Conservation (phyloP, 2,113 vertebrate genomes). For the rabbit (Oryctolagus cuniculus) region mOryCun1.1 NC_091434.1:142772001-142772500, state of each 20-base stretch:
- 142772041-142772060: no score
- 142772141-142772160: conserved; percentile 22
- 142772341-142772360: conserved; percentile 38
- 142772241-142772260: conserved; percentile 53
- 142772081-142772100: neutral
- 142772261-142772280: conserved; percentile 23
- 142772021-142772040: no score
- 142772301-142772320: conserved; percentile 7
- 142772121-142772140: neutral
- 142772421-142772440: neutral
- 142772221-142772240: conserved; percentile 51
- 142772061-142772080: neutral
- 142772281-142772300: conserved; percentile 43
- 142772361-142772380: conserved; percentile 35
- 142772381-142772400: conserved; percentile 57
- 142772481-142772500: neutral
- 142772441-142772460: conserved; percentile 7
- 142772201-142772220: conserved; percentile 49
- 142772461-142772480: conserved; percentile 16
- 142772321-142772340: conserved; percentile 33
- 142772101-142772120: neutral
- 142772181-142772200: neutral
- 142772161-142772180: conserved; percentile 38
- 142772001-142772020: no score
- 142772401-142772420: conserved; percentile 52